Conservation (phyloP, 2,113 vertebrate species). For the Rousettus leschenaultii region DNA sequence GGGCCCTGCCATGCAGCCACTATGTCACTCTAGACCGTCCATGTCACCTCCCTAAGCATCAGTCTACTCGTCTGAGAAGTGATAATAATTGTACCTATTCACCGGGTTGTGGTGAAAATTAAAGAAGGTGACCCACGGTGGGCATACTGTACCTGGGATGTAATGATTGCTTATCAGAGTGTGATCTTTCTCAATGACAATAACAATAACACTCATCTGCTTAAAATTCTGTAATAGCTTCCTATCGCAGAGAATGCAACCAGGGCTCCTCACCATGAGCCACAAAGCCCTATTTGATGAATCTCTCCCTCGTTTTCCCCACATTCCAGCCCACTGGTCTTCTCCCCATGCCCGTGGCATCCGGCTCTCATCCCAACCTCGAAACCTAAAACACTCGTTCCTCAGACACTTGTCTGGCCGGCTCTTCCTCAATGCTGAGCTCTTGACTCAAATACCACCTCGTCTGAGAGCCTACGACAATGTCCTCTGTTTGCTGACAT, state of each 20-base stretch:
- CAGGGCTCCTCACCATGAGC: neutral
- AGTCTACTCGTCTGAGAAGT: neutral
- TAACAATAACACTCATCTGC: neutral
- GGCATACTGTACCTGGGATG: too few relatives aligned
- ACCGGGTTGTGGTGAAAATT: neutral
- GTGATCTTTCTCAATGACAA: neutral
- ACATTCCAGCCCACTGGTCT: neutral
- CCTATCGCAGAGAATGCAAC: neutral
- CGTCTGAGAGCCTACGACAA: neutral
- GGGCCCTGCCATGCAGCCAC: rapidly evolving
- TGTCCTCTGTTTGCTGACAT: neutral
- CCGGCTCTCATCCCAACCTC: rapidly evolving
- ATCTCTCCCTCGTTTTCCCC: rapidly evolving
- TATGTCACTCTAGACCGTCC: neutral
- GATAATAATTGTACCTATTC: neutral
- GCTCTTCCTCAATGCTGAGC: neutral
- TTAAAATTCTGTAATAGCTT: neutral
- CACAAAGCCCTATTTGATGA: neutral
- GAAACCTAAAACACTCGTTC: neutral
- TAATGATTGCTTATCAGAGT: neutral
- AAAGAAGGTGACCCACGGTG: neutral
- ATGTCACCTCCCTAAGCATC: too few relatives aligned
- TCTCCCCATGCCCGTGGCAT: rapidly evolving
- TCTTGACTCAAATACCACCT: neutral
- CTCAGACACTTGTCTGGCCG: neutral